Evolutionary conservation across 2,113 vertebrate species (phyloP), one percentile per base, ranked within the genome.

Genomic region (Dicerorhinus sumatrensis): DNA sequence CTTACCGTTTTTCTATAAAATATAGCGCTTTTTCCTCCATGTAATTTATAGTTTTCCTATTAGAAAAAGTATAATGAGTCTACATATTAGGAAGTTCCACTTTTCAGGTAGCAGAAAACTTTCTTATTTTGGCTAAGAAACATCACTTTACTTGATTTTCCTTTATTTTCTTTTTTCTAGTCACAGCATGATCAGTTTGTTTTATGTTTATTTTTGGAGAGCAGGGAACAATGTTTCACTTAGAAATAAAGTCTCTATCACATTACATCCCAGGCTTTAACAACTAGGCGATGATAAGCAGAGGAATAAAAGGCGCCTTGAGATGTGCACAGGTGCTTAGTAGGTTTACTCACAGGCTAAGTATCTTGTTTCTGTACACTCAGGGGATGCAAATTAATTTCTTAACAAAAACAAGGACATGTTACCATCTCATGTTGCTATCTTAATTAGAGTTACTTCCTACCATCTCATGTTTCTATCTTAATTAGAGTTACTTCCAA

Each of bases 61-160:
- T 95, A 69, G 69, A 72, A 93, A 54, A 90, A 11, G 1, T 46
- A 56, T 36, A 79, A 70, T 8, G 7, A 27, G 8, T 51, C 6
- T 73, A 23, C 21, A 10, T 69, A 60, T 67, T 67, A 77, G 18
- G 39, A 91, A 63, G 77, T 77, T 89, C 36, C 10, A 85, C 29
- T 39, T 18, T 81, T 85, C 20, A 81, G n/a, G 16, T 62, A 69
- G 81, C 23, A 89, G 39, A 81, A 89, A 92, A 48, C 25, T 73
- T 56, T 91, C 31, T 65, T 77, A 73, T 84, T 63, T 85, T 92
- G 84, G 58, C 27, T 81, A 89, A 69, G 33, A 80, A 75, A 81
- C 6, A 31, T 36, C 51, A 73, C 54, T 58, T 58, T 36, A 51
- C 69, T 60, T 65, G 20, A 88, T 94, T 84, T 96, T 48, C 46